A percentile compares a stretch with the other conserved stretches of the same genome.
These are phyloP conservation scores for Dilophus febrilis DNA, from an alignment of 2,888 invertebrate species.

Conservation along the genomic window DNA sequence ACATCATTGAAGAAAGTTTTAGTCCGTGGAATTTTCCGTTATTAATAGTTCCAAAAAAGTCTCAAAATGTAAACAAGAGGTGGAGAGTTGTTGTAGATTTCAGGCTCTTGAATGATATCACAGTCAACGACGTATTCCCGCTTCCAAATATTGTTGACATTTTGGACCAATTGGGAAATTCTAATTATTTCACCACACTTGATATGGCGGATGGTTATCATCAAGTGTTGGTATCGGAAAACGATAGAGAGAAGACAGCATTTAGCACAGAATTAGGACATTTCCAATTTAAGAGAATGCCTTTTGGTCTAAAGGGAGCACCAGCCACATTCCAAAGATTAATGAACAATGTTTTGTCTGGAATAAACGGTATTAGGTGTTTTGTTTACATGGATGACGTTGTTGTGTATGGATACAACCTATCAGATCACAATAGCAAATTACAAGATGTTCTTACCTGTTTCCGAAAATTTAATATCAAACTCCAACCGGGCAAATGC, in stretches of 20 bases:
- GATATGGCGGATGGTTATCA: constrained; percentile 10
- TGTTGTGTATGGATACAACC: constrained; percentile 12
- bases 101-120: constrained; percentile 11
- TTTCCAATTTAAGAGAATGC: constrained; percentile 12
- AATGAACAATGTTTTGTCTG: too few relatives aligned
- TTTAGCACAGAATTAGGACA: constrained; percentile 11
- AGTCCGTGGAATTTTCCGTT: constrained; percentile 12
- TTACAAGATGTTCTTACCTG: constrained; percentile 11
- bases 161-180: constrained; percentile 9
- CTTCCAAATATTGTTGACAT: constrained; percentile 11
- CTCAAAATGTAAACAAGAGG: constrained; percentile 12
- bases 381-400: constrained; percentile 23
- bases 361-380: too few relatives aligned
- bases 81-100: constrained; percentile 15
- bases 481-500: constrained; percentile 15
- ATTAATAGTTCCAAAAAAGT: constrained; percentile 14
- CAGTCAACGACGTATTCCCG: constrained; percentile 12
- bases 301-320: constrained; percentile 14
- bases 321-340: constrained; percentile 17
- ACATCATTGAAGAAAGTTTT: constrained; percentile 7
- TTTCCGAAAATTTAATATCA: constrained; percentile 10
- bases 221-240: constrained; percentile 7
- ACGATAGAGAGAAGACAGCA: constrained; percentile 11
- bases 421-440: constrained; percentile 10
- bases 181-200: constrained; percentile 9